Evolutionary conservation across 2,888 invertebrate species (phyloP), one percentile per base, ranked within the genome.

Genomic region (Ceratothoa steindachneri): DNA sequence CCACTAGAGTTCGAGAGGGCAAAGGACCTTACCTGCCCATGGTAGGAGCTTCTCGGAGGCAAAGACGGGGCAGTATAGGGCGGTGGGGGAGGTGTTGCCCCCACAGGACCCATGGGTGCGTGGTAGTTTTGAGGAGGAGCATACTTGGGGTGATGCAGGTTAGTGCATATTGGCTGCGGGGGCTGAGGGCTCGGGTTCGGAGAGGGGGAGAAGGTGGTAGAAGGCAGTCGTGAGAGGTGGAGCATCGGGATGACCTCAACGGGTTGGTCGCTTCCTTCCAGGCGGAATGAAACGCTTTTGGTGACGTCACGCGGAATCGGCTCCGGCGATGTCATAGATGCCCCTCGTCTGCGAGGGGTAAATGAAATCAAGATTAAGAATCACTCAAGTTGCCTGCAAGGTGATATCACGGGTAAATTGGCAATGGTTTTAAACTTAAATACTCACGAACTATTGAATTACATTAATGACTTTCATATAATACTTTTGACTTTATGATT

Each of bases 271-370:
- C 77, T 73, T 3, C 71, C 71, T 72, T 77, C 77, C 29, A 75
- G 52, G 52, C 75, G 70, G 69, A 77, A 75, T 67, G 77, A 77
- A 31, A 77, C 75, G 51, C 77, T 77, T 73, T 77, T 77, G 68
- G 71, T 75, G 22, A 68, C 55, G 60, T 77, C 77, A 19, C 77
- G 70, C 24, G 75, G 77, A 15, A 72, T 75, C 28, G 71, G 75
- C 2, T 71, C 41, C 15, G 77, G 77, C 27, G 77, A 74, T 24
- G 74, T 70, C 70, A 77, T 72, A 41, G 77, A 74, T 51, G 74
- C 72, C 31, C 77, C 72, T 5, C 77, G 72, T 22, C 77, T 74
- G 74, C 41, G 30, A 53, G 22, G 22, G 64, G n/a, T 22, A 29
- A 30, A 29, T 28, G 70, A 30, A 41, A 67, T 15, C 22, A 60